phyloP scores from a whole-genome alignment of 2,888 invertebrate genomes.

The Atethmia centrago region DNA sequence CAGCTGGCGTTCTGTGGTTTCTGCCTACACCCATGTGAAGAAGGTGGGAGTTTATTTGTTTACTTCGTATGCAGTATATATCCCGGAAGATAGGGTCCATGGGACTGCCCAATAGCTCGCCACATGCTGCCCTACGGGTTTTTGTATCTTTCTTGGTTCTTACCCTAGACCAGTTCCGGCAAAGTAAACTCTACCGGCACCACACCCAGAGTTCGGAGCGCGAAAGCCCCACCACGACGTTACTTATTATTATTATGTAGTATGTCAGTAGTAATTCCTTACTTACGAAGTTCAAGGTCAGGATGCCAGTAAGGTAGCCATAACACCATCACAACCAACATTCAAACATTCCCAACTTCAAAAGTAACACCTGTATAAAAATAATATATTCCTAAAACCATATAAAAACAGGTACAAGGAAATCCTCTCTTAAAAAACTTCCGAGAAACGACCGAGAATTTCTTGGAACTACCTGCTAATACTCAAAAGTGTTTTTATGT shows the following conservation, averaged over 20 bases:
- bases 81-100: too few species aligned
- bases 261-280: too few species aligned
- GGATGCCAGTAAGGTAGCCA: not conserved
- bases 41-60: not conserved
- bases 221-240: too few species aligned
- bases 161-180: too few species aligned
- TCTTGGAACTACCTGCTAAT: conserved; percentile 81
- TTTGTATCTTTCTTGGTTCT: too few species aligned
- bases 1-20: not conserved
- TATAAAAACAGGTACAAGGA: conserved; percentile 63
- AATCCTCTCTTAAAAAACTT: conserved; percentile 73
- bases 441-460: conserved; percentile 76
- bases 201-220: too few species aligned
- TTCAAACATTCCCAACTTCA: not conserved
- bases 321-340: not conserved
- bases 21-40: too few species aligned
- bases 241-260: too few species aligned
- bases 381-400: conserved; percentile 56
- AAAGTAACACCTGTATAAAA: conserved; percentile 44
- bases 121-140: too few species aligned
- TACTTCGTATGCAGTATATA: too few species aligned
- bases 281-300: not conserved
- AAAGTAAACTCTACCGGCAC: too few species aligned
- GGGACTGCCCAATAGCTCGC: too few species aligned
- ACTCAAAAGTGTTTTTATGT: conserved; percentile 71